Conservation (phyloP, 2,797 vertebrate species). For the Prunella strophiata region DNA sequence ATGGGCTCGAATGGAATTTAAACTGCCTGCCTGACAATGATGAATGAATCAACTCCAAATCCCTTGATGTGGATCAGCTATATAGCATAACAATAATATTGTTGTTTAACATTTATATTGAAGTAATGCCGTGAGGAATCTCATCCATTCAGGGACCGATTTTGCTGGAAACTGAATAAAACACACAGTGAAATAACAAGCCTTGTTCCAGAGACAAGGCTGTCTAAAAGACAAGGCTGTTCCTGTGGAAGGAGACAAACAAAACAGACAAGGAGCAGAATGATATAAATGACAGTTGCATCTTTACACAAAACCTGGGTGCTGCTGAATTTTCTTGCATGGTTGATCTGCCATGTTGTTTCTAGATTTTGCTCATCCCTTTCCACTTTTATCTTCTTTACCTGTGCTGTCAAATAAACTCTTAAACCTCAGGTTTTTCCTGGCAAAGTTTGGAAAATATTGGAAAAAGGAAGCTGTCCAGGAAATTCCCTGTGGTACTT, state of each 20-base stretch:
- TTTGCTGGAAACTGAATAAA: slow-evolving; percentile 9
- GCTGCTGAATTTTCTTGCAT: not conserved
- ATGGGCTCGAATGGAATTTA: slow-evolving; percentile 7
- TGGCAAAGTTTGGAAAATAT: not conserved
- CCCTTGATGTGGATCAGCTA: slow-evolving; percentile 59
- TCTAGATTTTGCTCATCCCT: not conserved
- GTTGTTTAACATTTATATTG: slow-evolving; percentile 65
- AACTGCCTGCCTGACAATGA: slow-evolving; percentile 61
- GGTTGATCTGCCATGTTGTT: not conserved
- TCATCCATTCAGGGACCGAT: not conserved
- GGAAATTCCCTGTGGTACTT: not conserved
- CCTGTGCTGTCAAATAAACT: not conserved
- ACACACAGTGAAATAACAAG: not conserved
- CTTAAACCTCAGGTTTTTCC: not conserved
- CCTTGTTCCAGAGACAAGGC: not conserved
- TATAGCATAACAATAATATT: slow-evolving; percentile 61
- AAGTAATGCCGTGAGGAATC: slow-evolving; percentile 29
- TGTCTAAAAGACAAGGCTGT: not conserved
- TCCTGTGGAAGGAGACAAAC: not conserved
- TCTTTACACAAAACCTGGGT: not conserved
- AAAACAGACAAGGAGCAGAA: not conserved
- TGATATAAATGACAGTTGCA: not conserved
- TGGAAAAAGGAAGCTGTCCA: not conserved
- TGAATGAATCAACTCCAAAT: slow-evolving; percentile 60
- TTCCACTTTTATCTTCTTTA: not conserved